Evolutionary conservation across 2,113 vertebrate species (phyloP).

Genomic region (Oncorhynchus kisutch): DNA sequence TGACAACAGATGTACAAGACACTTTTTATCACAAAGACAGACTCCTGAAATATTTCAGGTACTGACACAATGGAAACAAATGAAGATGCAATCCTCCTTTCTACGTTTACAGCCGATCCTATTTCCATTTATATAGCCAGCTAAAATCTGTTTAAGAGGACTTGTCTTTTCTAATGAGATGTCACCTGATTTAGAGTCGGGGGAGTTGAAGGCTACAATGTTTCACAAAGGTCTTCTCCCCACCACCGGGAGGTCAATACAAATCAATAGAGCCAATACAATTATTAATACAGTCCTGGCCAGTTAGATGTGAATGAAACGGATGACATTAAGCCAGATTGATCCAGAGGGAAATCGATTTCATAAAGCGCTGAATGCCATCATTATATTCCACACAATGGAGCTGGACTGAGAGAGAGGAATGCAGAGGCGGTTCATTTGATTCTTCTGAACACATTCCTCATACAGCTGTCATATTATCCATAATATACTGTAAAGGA

Average conservation of each 20-base stretch:
- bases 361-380: constrained; percentile 72
- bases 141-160: constrained; percentile 66
- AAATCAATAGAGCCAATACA: constrained; percentile 82
- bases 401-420: constrained; percentile 23
- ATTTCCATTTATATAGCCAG: constrained; percentile 69
- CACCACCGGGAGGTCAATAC: constrained; percentile 58
- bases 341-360: constrained; percentile 81
- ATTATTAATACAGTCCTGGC: constrained; percentile 80
- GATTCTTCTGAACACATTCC: constrained; percentile 30
- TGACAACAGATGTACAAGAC: constrained; percentile 34
- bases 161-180: constrained; percentile 75
- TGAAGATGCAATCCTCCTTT: constrained; percentile 58
- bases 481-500: not conserved
- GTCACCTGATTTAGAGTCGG: constrained; percentile 78
- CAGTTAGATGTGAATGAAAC: constrained; percentile 79
- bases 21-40: constrained; percentile 23
- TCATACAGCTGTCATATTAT: not conserved
- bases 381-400: constrained; percentile 68
- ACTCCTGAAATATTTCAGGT: constrained; percentile 36
- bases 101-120: constrained; percentile 51
- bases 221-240: constrained; percentile 42
- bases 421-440: constrained; percentile 16
- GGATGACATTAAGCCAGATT: constrained; percentile 81
- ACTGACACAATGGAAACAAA: constrained; percentile 55
- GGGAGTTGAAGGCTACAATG: constrained; percentile 60